These are phyloP conservation scores for Drosophila setifemur DNA, from an alignment of 1,140 invertebrate species.

Conservation along the genomic window DNA sequence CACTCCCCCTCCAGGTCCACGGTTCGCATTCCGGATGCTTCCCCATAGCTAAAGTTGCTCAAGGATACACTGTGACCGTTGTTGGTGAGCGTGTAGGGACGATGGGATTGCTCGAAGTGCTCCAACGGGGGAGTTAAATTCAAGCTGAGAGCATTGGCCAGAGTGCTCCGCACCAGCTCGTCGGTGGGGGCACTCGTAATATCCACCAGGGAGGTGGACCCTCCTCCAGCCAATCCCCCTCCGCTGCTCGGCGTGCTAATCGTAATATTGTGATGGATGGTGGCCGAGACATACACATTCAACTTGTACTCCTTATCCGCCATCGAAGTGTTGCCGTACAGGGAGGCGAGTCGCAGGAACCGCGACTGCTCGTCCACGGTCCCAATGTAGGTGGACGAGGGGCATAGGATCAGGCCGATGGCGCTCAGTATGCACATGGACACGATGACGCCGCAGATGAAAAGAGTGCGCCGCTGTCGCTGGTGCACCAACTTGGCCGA, in stretches of 20 bases:
- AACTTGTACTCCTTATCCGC: constrained; percentile 68
- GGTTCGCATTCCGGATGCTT: constrained; percentile 4
- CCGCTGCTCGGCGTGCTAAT: constrained; percentile 60
- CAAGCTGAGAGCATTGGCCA: constrained; percentile 57
- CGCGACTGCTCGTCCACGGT: constrained; percentile 20
- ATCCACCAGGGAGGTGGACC: constrained; percentile 41
- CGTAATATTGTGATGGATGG: constrained; percentile 82
- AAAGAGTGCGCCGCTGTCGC: constrained; percentile 87
- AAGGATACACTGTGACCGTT: constrained; percentile 20
- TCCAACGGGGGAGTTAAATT: constrained; percentile 47
- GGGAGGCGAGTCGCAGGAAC: background rate
- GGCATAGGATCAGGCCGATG: constrained; percentile 75
- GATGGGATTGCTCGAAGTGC: constrained; percentile 52
- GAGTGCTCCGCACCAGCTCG: constrained; percentile 55
- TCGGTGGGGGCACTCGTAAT: constrained; percentile 46
- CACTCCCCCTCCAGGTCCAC: constrained; percentile 76
- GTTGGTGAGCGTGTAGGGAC: constrained; percentile 29
- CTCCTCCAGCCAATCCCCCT: constrained; percentile 4
- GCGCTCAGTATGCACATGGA: constrained; percentile 88
- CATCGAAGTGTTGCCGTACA: constrained; percentile 19
- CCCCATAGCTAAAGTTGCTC: constrained; percentile 22
- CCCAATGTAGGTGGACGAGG: constrained; percentile 53
- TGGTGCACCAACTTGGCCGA: constrained; percentile 89
- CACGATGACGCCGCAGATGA: constrained; percentile 91
- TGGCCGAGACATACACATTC: constrained; percentile 80